These are phyloP conservation scores for Pipistrellus nathusii DNA, from an alignment of 2,797 vertebrate genomes.

Conservation along the genomic window DNA sequence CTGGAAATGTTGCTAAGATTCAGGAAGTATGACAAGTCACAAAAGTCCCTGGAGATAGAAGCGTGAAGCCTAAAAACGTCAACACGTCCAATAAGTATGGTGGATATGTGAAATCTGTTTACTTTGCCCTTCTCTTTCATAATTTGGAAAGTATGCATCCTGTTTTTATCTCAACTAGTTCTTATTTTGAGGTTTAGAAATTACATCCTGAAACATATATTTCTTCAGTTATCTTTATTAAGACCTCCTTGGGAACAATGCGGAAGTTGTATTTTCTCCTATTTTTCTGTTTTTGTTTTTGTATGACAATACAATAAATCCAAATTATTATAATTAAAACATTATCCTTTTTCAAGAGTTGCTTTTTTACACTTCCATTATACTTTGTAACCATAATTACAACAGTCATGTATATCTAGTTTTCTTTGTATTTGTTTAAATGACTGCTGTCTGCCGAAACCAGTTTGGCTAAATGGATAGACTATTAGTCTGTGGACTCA, in stretches of 20 bases:
- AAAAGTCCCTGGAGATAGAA: background rate
- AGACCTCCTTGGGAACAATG: slow-evolving; percentile 39
- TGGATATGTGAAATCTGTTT: slow-evolving; percentile 12
- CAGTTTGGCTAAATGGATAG: no score
- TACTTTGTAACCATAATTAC: background rate
- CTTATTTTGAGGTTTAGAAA: slow-evolving; percentile 57
- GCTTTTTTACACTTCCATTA: background rate
- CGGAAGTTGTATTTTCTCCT: slow-evolving; percentile 3
- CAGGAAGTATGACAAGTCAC: background rate
- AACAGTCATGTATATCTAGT: background rate
- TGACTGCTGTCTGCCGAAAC: no score
- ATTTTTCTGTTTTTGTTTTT: background rate
- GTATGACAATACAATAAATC: background rate
- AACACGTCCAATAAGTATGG: background rate
- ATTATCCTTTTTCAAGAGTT: background rate
- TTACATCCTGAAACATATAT: slow-evolving; percentile 36
- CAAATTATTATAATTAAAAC: slow-evolving; percentile 25
- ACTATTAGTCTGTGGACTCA: no score
- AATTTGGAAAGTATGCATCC: slow-evolving; percentile 53
- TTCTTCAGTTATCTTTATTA: slow-evolving; percentile 59
- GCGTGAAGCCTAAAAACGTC: background rate
- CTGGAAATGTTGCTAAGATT: background rate
- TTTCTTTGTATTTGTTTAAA: background rate
- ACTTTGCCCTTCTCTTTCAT: slow-evolving; percentile 23
- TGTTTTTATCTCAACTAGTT: slow-evolving; percentile 62